phyloP scores from a whole-genome alignment of 2,113 vertebrate genomes.

The Delphinus delphis region DNA sequence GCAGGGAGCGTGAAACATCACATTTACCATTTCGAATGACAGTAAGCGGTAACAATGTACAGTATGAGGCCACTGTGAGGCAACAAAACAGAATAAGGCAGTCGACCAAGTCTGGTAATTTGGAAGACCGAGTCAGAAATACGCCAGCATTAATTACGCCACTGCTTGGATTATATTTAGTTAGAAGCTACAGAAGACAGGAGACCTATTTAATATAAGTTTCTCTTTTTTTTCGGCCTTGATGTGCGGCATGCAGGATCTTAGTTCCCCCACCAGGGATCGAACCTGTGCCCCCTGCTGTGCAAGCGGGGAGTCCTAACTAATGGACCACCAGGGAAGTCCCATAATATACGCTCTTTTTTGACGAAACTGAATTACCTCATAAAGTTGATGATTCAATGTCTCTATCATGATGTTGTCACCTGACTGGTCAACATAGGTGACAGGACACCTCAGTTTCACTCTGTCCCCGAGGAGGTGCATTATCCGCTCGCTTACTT shows the following conservation, averaged over 20 bases:
- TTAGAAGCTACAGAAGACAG: constrained; percentile 71
- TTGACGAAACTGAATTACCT: constrained; percentile 84
- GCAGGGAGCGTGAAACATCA: background rate
- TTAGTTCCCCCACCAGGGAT: background rate
- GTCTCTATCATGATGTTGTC: constrained; percentile 91
- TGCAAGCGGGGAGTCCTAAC: background rate
- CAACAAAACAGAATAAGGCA: constrained; percentile 37
- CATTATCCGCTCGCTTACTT: constrained; percentile 94
- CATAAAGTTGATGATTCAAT: constrained; percentile 88
- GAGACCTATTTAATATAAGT: constrained; percentile 59
- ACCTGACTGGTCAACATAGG: constrained; percentile 91
- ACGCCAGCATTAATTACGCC: constrained; percentile 55
- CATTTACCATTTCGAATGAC: constrained; percentile 48
- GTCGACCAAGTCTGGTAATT: constrained; percentile 43
- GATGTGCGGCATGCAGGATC: background rate
- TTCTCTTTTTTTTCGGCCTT: constrained; percentile 23
- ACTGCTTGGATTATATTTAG: constrained; percentile 68
- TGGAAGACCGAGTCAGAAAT: constrained; percentile 47
- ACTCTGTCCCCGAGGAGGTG: constrained; percentile 88
- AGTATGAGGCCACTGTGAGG: constrained; percentile 35
- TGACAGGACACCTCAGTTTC: constrained; percentile 90
- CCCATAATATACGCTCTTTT: constrained; percentile 41
- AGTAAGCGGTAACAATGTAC: background rate
- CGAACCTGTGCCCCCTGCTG: background rate
- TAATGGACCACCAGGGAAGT: background rate